Conservation (phyloP, 2,888 invertebrate species). For the Leucophenga montana region DNA sequence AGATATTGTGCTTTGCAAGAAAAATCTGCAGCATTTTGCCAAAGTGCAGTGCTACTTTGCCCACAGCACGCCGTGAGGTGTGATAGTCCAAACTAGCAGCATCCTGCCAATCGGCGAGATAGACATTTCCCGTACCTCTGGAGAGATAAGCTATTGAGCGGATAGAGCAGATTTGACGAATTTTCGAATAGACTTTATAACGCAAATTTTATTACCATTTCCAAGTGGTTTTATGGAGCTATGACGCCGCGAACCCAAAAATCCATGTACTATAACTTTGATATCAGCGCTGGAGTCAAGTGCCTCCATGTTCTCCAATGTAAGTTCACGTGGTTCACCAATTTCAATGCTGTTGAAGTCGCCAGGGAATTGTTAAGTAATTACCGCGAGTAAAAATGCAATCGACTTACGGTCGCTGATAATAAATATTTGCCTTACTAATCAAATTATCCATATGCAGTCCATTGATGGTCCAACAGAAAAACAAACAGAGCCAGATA, state of each 20-base stretch:
- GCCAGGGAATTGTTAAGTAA: not conserved
- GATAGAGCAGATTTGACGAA: not conserved
- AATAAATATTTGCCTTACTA: slow-evolving; percentile 55
- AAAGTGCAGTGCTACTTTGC: slow-evolving; percentile 55
- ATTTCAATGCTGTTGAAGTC: not conserved
- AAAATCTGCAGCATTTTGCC: slow-evolving; percentile 59
- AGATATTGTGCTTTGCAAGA: slow-evolving; percentile 49
- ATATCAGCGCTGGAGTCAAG: slow-evolving; percentile 48
- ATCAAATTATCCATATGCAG: slow-evolving; percentile 33
- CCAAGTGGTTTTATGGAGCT: slow-evolving; percentile 60
- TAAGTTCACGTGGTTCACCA: slow-evolving; percentile 49
- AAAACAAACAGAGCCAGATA: not conserved
- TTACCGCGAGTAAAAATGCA: not conserved
- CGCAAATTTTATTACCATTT: slow-evolving; percentile 59
- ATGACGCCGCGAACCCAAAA: slow-evolving; percentile 63
- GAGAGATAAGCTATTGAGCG: slow-evolving; percentile 63
- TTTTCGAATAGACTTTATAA: not conserved
- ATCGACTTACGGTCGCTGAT: slow-evolving; percentile 52
- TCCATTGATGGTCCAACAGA: not conserved
- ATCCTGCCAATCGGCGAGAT: slow-evolving; percentile 70
- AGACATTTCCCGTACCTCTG: slow-evolving; percentile 61
- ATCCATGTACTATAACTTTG: slow-evolving; percentile 71
- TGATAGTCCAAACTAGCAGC: slow-evolving; percentile 65
- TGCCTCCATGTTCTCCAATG: slow-evolving; percentile 46
- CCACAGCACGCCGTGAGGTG: slow-evolving; percentile 59